Conservation (phyloP, 2,888 invertebrate species). For the Drosophila gaucha region DNA sequence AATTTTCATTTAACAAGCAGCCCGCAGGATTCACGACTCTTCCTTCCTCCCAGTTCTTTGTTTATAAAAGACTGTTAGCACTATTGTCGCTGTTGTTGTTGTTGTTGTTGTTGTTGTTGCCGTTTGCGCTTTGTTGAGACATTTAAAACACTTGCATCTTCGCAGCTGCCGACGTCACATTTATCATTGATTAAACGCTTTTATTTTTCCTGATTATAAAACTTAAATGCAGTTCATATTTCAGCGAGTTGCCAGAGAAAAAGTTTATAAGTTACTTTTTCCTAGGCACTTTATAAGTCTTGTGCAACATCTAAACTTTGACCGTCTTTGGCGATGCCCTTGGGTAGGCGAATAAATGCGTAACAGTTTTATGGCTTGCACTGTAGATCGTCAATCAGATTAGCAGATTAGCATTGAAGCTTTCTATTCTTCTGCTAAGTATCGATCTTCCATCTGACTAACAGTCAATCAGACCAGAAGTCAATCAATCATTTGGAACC, state of each 20-base stretch:
- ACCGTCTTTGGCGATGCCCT: not conserved
- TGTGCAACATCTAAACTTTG: not conserved
- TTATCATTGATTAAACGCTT: conserved; percentile 61
- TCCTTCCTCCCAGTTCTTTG: conserved; percentile 15
- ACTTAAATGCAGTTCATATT: conserved; percentile 35
- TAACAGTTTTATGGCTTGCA: not conserved
- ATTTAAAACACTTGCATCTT: conserved; percentile 53
- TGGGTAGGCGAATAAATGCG: not conserved
- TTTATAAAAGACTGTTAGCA: conserved; percentile 11
- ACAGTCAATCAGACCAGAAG: too few species aligned
- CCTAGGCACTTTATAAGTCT: not conserved
- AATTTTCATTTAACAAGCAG: conserved; percentile 74
- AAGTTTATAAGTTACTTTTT: too few species aligned
- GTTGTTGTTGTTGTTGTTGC: conserved; percentile 21
- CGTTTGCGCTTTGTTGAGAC: conserved; percentile 44
- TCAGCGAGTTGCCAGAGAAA: not conserved
- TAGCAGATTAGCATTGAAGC: too few species aligned
- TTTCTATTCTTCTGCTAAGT: too few species aligned
- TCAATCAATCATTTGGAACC: too few species aligned
- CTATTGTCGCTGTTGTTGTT: conserved; percentile 14
- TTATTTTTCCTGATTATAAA: conserved; percentile 38
- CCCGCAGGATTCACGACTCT: conserved; percentile 58
- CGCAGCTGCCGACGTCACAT: conserved; percentile 34
- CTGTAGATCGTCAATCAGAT: not conserved
- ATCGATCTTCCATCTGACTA: too few species aligned